These are phyloP conservation scores for Galerucella calmariensis DNA, from an alignment of 2,888 invertebrate genomes.

Conservation along the genomic window DNA sequence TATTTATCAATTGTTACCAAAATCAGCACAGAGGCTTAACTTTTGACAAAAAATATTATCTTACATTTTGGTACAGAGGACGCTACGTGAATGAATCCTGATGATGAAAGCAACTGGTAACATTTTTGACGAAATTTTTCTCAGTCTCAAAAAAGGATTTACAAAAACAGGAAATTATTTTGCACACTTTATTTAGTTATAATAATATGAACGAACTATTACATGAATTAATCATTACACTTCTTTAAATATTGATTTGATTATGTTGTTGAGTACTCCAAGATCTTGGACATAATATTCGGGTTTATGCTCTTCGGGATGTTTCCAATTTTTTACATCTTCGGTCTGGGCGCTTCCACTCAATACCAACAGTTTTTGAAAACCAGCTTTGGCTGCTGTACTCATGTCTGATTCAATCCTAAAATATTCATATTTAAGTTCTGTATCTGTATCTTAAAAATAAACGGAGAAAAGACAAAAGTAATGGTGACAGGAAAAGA, in stretches of 20 bases:
- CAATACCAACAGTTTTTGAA: slow-evolving; percentile 79
- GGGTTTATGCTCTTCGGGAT: slow-evolving; percentile 66
- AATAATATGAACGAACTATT: not conserved
- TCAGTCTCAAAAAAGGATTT: no score
- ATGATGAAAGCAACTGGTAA: no score
- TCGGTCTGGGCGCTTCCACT: slow-evolving; percentile 67
- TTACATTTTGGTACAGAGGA: no score
- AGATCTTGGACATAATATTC: slow-evolving; percentile 65
- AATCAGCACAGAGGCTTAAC: no score
- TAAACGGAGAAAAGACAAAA: no score
- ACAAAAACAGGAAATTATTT: not conserved
- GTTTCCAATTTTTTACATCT: slow-evolving; percentile 56
- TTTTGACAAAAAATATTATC: no score
- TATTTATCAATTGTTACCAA: no score
- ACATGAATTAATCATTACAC: not conserved
- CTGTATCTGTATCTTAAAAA: not conserved
- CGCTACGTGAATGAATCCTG: no score
- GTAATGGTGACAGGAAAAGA: no score
- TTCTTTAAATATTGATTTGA: slow-evolving; percentile 21
- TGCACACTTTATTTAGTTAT: not conserved
- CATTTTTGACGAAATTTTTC: no score
- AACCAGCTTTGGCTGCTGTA: slow-evolving; percentile 77
- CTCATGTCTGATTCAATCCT: slow-evolving; percentile 72
- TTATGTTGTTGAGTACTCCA: slow-evolving; percentile 44
- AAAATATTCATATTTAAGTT: slow-evolving; percentile 10